Base-by-base conservation (phyloP, 2,113 vertebrate genomes). In the Oophaga pumilio region DNA sequence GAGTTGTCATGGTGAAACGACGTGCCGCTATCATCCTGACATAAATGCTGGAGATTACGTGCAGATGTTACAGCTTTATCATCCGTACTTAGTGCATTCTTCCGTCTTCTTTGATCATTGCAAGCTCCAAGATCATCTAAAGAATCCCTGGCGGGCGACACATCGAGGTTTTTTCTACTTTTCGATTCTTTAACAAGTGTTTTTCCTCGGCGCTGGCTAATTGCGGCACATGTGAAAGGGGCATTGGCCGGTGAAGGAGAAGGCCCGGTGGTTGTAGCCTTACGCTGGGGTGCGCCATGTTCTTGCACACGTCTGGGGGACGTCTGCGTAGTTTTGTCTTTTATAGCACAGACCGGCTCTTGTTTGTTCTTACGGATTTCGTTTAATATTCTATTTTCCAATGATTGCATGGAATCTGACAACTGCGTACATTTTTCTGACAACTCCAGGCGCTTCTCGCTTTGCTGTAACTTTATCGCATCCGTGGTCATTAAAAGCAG, bases 321-420 rank as follows among this genome's bases (percentile, higher is more conserved):
- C 5, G 94, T 96, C 91, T 96, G 95, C 6, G 90, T 91, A 57
- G 80, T 53, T 15, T 82, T 92, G n/a, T 96, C 94, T 82, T 78
- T 88, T 13, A 13, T 50, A 4, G 6, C 87, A 53, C 15, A 9
- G 0, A 76, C 14, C 3, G 2, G 50, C 33, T 1, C 88, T 13
- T 89, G 90, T 82, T 91, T 1, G 7, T 88, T 56, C 0, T 14
- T 88, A 74, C 90, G 90, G 88, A 96, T 90, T 64, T 94, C 93
- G 59, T 88, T 86, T 64, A 94, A 66, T 56, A 93, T 0, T 0
- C 64, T 88, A 10, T 77, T 28, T 64, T 84, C 80, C 6, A 90
- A 85, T n/a, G 90, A 76, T 22, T 91, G 89, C 73, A 92, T 43
- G 78, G 89, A 91, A n/a, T 87, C 90, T 85, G 83, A 85, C 50